Base-by-base conservation (phyloP, 2,113 vertebrate species). In the Phycodurus eques region DNA sequence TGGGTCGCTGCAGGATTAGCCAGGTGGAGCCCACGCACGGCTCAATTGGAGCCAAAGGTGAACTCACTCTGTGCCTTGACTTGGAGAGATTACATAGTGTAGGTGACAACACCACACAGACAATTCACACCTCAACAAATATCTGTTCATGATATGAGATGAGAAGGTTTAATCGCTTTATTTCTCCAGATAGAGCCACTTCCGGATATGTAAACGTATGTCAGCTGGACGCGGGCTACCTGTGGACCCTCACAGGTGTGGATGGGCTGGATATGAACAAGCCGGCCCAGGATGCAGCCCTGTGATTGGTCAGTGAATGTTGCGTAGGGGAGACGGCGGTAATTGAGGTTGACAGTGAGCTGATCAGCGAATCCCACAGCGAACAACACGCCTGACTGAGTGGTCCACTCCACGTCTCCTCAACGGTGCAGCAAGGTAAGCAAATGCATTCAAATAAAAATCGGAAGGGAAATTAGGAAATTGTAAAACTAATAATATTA, bases 1-100 rank as follows among this genome's bases (percentile, higher is more conserved):
- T 91, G 80, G 90, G 91, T 88, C 88, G 60, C 5, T 14, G 66
- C 9, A 47, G 90, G 92, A 93, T 93, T 90, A 92, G 74, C 17
- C 67, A 7, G 47, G 65, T 63, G 71, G 46, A 75, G 72, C 51
- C 76, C 70, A 46, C 70, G 17, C 15, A 15, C 72, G 71, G 76
- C 84, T 83, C 78, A 64, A 59, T 51, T 68, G 70, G 56, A 85
- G 85, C 69, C 35, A 44, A 75, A 56, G 62, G 74, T 80, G 71
- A 53, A 4, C 67, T 91, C 84, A 89, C 88, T 73, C 80, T 83
- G 66, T 82, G 82, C 70, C 61, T 82, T 76, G 57, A 70, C 70
- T 62, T 59, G n/a, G 64, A 66, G 31, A 66, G 44, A 49, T 46
- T 46, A 15, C 43, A 15, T 13, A 47, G 27, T 27, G 27, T 27